These are phyloP conservation scores for Saguinus midas DNA, from an alignment of 2,113 vertebrate genomes.

Conservation along the genomic window DNA sequence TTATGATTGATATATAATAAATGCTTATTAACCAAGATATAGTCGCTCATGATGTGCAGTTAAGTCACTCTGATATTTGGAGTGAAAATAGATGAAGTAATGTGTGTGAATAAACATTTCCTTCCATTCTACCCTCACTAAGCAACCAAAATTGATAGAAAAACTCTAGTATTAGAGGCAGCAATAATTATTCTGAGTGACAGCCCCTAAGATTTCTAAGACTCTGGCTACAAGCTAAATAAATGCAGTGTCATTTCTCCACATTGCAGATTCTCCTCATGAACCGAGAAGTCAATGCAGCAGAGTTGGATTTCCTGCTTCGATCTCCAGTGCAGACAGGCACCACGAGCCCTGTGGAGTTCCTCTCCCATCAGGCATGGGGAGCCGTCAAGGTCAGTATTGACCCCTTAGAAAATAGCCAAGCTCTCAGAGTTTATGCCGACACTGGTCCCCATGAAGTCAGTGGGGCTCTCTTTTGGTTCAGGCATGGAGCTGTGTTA, in stretches of 20 bases:
- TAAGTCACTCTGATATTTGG: not conserved
- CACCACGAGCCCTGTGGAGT: conserved; percentile 91
- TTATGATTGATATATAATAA: not conserved
- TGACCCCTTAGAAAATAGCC: not conserved
- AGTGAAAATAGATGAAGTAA: not conserved
- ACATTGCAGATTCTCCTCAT: conserved; percentile 90
- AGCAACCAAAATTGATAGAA: not conserved
- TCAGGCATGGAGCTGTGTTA: not conserved
- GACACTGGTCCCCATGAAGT: not conserved
- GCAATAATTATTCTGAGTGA: not conserved
- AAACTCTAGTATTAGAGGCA: not conserved
- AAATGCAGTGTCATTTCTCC: not conserved
- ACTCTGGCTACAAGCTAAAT: not conserved
- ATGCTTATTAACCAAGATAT: not conserved
- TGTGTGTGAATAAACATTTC: not conserved
- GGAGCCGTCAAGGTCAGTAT: conserved; percentile 93
- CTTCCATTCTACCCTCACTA: not conserved
- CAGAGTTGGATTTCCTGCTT: conserved; percentile 95
- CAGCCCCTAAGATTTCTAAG: not conserved
- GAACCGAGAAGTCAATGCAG: conserved; percentile 88
- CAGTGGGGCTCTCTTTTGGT: not conserved
- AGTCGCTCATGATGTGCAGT: not conserved
- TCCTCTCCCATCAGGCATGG: conserved; percentile 94
- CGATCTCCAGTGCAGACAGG: conserved; percentile 89
- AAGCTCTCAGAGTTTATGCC: not conserved